Evolutionary conservation across 2,888 invertebrate species (phyloP), one percentile per base, ranked within the genome.

Genomic region (Sipha maydis): DNA sequence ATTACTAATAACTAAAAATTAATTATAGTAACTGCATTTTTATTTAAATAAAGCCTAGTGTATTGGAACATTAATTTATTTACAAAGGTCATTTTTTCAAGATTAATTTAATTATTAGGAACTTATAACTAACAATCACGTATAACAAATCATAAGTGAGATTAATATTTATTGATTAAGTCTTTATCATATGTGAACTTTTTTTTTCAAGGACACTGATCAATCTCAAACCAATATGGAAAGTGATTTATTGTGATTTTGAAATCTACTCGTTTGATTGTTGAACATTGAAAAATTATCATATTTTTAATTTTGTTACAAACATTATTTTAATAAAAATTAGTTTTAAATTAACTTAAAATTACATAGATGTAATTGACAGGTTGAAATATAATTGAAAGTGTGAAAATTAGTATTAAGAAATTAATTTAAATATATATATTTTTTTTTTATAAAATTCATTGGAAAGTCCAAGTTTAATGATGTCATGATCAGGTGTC

Each of bases 271-370:
- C 34, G 38, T 73, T 88, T 71, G 25, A 83, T 86, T 79, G 79
- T 86, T 86, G 84, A 76, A 84, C 56, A 84, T 76, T 85, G 80
- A 41, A 80, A 48, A 73, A 56, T 75, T 8, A 80, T 73, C 56
- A 88, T 48, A 48, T 88, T 88, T 86, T 75, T 73, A 88, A 88
- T 75, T 88, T 88, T 88, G 86, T 88, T 82, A 88, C 75, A 86
- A 78, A 79, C 56, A 79, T 86, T 73, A 80, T 38, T 88, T 61
- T 75, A 82, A 82, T 88, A 75, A 88, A 56, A 38, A 88, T 67
- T 88, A 82, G 61, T 88, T 80, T 82, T 80, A 73, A 85, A 34
- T n/a, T 48, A 54, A 67, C 41, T 56, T 41, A 75, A 61, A 34
- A 80, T 75, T 80, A 61, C 41, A 5, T 28, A 88, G 61, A 28